These are phyloP conservation scores for Triplophysa rosa DNA, from an alignment of 2,113 vertebrate species.

Conservation along the genomic window DNA sequence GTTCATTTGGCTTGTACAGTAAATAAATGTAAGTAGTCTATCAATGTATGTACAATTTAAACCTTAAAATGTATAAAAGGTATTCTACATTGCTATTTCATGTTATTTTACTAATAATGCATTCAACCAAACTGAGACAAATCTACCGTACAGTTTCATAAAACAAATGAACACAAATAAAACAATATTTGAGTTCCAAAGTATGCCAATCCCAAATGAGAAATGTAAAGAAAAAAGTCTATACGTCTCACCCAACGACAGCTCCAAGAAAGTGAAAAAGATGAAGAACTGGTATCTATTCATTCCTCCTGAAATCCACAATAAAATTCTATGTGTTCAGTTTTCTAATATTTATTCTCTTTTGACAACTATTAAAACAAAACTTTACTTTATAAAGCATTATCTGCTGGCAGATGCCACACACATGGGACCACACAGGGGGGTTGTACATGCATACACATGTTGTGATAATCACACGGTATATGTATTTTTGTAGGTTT, in stretches of 20 bases:
- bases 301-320: conserved; percentile 10
- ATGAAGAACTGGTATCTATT: not conserved
- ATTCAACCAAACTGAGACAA: too few relatives aligned
- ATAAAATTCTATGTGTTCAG: not conserved
- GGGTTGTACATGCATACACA: not conserved
- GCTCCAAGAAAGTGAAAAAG: not conserved
- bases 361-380: not conserved
- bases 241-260: conserved; percentile 4
- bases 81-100: too few relatives aligned
- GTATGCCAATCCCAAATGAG: not conserved
- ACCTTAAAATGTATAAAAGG: too few relatives aligned
- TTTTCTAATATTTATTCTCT: not conserved
- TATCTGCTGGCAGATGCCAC: not conserved
- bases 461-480: not conserved
- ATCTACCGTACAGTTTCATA: too few relatives aligned
- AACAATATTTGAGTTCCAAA: too few relatives aligned
- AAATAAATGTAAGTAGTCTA: too few relatives aligned
- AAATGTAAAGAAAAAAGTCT: not conserved
- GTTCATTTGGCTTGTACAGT: too few relatives aligned
- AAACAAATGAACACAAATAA: too few relatives aligned
- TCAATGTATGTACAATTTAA: too few relatives aligned
- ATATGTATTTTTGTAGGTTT: not conserved
- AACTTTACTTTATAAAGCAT: not conserved
- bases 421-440: not conserved
- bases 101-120: too few relatives aligned